These are phyloP conservation scores for Diploscapter pachys DNA, from an alignment of 1,140 invertebrate genomes.

Conservation along the genomic window DNA sequence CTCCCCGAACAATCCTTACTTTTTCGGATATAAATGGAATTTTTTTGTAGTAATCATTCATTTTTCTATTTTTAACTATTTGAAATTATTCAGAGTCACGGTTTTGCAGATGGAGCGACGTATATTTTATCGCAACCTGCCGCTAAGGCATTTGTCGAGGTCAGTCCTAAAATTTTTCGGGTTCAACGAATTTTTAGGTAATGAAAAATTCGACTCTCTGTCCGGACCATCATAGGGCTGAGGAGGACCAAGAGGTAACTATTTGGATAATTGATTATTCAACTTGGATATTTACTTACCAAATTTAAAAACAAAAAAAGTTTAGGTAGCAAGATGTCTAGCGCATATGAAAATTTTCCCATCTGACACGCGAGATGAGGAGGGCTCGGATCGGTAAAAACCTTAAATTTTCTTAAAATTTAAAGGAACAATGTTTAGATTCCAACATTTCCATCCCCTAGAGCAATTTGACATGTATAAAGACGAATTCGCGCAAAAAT, in stretches of 20 bases:
- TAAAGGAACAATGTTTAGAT: neutral
- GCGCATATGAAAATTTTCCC: constrained; percentile 21
- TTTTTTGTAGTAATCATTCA: constrained; percentile 31
- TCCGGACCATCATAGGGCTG: constrained; percentile 33
- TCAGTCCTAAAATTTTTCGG: too few species aligned
- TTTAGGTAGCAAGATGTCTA: constrained; percentile 30
- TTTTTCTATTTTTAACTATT: neutral
- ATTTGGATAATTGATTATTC: neutral
- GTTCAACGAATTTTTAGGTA: neutral
- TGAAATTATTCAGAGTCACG: constrained; percentile 22
- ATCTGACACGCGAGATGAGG: constrained; percentile 23
- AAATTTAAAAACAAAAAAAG: neutral
- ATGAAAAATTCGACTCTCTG: constrained; percentile 22
- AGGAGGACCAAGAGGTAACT: constrained; percentile 40
- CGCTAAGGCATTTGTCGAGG: constrained; percentile 26
- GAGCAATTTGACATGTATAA: constrained; percentile 26
- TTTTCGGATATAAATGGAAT: constrained; percentile 35
- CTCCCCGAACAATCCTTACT: constrained; percentile 37
- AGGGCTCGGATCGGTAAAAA: constrained; percentile 12
- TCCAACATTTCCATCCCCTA: constrained; percentile 26
- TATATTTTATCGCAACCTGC: constrained; percentile 31
- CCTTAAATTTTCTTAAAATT: neutral
- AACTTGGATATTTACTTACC: neutral
- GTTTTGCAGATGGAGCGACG: constrained; percentile 32
- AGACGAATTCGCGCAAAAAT: constrained; percentile 14